Base-by-base conservation (phyloP, 2,113 vertebrate genomes). In the Euleptes europaea region DNA sequence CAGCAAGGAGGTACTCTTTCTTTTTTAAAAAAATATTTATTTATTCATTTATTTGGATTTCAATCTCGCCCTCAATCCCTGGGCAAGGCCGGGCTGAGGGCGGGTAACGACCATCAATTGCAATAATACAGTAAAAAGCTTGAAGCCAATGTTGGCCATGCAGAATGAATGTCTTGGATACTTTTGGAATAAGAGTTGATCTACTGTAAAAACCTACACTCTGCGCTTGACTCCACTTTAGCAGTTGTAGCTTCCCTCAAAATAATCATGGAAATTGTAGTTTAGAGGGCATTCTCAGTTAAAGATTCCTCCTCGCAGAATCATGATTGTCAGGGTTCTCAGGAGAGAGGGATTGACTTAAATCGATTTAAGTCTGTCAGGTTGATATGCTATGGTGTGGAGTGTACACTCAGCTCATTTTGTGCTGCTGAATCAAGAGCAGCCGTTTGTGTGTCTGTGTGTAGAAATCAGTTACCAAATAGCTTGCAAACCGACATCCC, bases 401-500 rank as follows among this genome's bases (percentile, higher is more conserved):
- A 47, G 33, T 70, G 49, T 70, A 40, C 44, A 63, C n/a, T 57
- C 84, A 72, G 51, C 69, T 47, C 67, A 73, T 85, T 85, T 78
- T 85, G 54, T 80, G 54, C 40, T 65, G 35, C 9, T 72, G 57
- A 72, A 83, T 13, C 1, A 38, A 49, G 74, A 65, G 51, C 2
- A 42, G 26, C 14, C 49, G 60, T 71, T 49, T 28, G 4, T 33
- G 23, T 21, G 23, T n/a, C 87, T 83, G 63, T 88, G 70, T 67
- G 79, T 17, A 78, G 91, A 78, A 83, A n/a, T n/a, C 77, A 63
- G 86, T 78, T 15, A 82, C 63, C 81, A 90, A 82, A 90, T 0
- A 42, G n/a, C 84, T n/a, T 38, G 83, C 87, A 94, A 93, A 26
- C 35, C 76, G 12, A 78, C 71, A 91, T 35, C 83, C 83, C 69